Base-by-base conservation (phyloP, 2,797 vertebrate species). In the Lagorchestes hirsutus region DNA sequence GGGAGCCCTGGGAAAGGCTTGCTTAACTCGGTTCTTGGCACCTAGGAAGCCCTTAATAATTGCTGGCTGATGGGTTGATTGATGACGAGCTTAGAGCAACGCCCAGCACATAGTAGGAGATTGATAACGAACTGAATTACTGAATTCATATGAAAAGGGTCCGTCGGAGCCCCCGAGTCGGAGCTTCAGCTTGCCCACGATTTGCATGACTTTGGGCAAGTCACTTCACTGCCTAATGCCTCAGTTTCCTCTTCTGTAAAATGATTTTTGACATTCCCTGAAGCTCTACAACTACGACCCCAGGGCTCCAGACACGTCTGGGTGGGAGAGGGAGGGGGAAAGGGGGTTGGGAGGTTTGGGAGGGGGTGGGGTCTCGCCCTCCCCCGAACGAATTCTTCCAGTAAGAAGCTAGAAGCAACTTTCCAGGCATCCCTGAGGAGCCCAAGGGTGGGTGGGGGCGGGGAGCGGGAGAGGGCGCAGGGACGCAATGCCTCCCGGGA, bases 401-500 rank as follows among this genome's bases (percentile, higher is more conserved):
- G n/a, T 40, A 9, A 46, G 67, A 18, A 22, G 67, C n/a, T 82
- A 87, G 74, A 46, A 87, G 22, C 74, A 87, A 87, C 74, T 87
- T 87, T 87, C 22, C 40, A 87, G 46, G 74, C 40, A 22, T 40
- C n/a, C 18, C 67, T 40, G n/a, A 16, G 93, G n/a, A 24, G 67
- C 67, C 18, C 2, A 16, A 62, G 54, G 52, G 9, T 12, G 54
- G 54, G 22, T 4, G 67, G 55, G 54, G 50, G 31, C 31, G 34
- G 52, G 34, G 50, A 18, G 13, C 9, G 29, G 27, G 46, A 54
- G 93, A 8, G 29, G 14, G 10, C 0, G 16, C 5, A 5, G 46
- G 50, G 5, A 11, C 91, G 90, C 95, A 40, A 55, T 52, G 54
- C 52, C 4, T 90, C n/a, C 93, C 31, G 96, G 97, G 94, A 82